Percentiles rank a stretch among this genome's conserved stretches.
Evolutionary conservation across 30 jellyfish, hydroid and myxozoan species (phyloP).

Genomic region (Cassiopea andromeda): DNA sequence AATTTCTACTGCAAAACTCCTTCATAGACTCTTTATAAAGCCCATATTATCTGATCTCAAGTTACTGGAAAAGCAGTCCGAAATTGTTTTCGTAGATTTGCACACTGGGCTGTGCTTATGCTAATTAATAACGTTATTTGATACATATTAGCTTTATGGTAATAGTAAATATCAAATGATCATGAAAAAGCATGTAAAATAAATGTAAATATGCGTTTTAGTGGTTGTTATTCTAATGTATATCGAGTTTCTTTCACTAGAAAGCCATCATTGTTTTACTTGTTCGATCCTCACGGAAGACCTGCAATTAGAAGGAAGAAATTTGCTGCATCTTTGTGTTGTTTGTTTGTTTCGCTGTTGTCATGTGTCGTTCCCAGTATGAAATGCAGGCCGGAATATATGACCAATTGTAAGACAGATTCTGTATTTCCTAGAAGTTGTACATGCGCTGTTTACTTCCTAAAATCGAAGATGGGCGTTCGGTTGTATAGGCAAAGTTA

Average conservation of each 20-base stretch:
- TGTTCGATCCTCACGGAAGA: not conserved
- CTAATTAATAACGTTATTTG: not conserved
- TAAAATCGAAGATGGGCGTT: too few relatives aligned
- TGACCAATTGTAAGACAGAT: too few relatives aligned
- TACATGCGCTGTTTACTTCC: too few relatives aligned
- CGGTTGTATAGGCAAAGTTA: too few relatives aligned
- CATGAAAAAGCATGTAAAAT: not conserved
- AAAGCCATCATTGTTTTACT: not conserved
- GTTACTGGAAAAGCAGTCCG: not conserved
- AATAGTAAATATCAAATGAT: not conserved
- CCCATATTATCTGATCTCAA: not conserved
- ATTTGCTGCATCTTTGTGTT: not conserved
- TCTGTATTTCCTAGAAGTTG: too few relatives aligned
- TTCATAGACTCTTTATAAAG: not conserved
- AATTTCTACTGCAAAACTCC: not conserved
- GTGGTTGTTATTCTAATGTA: not conserved
- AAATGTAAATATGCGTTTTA: not conserved
- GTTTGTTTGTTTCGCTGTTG: too few relatives aligned
- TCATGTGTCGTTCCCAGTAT: too few relatives aligned
- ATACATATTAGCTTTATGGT: not conserved
- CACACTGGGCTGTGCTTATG: constrained; percentile 22
- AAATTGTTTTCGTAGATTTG: not conserved
- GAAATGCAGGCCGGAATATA: too few relatives aligned
- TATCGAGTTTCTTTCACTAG: not conserved
- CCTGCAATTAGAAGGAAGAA: too few relatives aligned